These are phyloP conservation scores for Pipra filicauda DNA, from an alignment of 2,113 vertebrate species.

Conservation along the genomic window DNA sequence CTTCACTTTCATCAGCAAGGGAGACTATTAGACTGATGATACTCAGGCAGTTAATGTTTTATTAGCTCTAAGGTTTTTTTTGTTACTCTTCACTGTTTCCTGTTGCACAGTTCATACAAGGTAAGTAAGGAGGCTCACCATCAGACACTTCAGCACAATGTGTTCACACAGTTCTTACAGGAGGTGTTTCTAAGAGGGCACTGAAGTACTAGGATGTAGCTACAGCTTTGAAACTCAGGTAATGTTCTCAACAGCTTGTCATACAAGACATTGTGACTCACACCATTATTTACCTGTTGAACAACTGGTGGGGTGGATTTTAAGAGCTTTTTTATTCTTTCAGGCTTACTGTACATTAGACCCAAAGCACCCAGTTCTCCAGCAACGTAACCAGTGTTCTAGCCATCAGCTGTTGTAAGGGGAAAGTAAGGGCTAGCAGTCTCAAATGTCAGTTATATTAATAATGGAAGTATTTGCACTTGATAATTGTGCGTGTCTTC, in stretches of 20 bases:
- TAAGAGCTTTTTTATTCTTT: neutral
- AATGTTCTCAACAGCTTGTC: neutral
- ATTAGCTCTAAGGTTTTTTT: neutral
- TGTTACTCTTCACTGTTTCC: neutral
- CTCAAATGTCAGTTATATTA: neutral
- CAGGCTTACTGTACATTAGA: neutral
- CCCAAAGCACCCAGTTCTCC: neutral
- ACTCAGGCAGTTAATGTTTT: fast-evolving
- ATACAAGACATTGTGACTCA: neutral
- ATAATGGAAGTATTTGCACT: neutral
- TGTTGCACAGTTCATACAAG: neutral
- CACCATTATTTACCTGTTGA: neutral
- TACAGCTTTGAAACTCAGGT: neutral
- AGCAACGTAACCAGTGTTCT: neutral
- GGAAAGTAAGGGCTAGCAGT: neutral
- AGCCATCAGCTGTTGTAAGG: neutral
- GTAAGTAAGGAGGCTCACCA: neutral
- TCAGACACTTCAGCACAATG: neutral
- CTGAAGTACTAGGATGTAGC: neutral
- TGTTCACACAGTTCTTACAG: neutral
- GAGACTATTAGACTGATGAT: neutral
- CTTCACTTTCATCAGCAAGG: neutral
- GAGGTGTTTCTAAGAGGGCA: neutral
- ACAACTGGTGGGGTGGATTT: neutral
- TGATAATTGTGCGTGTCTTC: neutral